phyloP scores from a whole-genome alignment of 2,888 invertebrate species.

The Meghimatium bilineatum region DNA sequence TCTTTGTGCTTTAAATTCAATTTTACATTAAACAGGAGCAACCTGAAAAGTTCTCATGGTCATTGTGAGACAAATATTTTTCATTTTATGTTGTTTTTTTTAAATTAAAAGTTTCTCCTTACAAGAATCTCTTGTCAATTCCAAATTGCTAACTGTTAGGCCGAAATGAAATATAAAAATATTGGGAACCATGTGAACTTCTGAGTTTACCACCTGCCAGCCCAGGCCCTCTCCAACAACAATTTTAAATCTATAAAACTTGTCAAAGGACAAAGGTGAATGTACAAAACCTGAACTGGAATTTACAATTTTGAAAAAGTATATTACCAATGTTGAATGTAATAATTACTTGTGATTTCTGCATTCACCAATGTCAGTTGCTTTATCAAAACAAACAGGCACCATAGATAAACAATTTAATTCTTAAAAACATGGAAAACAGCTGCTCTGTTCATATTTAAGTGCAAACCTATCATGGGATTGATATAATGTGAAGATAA shows the following conservation, averaged over 20 bases:
- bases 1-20: slow-evolving; percentile 36
- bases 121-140: slow-evolving; percentile 46
- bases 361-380: slow-evolving; percentile 25
- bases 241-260: slow-evolving; percentile 12
- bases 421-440: slow-evolving; percentile 4
- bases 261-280: slow-evolving; percentile 31
- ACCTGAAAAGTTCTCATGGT: slow-evolving; percentile 50
- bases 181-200: slow-evolving; percentile 51
- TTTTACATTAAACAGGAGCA: slow-evolving; percentile 38
- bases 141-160: slow-evolving; percentile 42
- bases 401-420: slow-evolving; percentile 6
- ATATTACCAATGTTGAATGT: neutral
- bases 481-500: neutral
- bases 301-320: neutral
- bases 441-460: neutral
- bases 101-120: slow-evolving; percentile 2
- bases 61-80: neutral
- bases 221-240: slow-evolving; percentile 58
- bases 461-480: neutral
- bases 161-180: slow-evolving; percentile 44
- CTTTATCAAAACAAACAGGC: slow-evolving; percentile 1
- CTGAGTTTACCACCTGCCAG: slow-evolving; percentile 56
- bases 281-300: neutral
- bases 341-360: neutral
- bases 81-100: neutral